Evolutionary conservation across 2,888 invertebrate species (phyloP).

Genomic region (Brachyptera risi): DNA sequence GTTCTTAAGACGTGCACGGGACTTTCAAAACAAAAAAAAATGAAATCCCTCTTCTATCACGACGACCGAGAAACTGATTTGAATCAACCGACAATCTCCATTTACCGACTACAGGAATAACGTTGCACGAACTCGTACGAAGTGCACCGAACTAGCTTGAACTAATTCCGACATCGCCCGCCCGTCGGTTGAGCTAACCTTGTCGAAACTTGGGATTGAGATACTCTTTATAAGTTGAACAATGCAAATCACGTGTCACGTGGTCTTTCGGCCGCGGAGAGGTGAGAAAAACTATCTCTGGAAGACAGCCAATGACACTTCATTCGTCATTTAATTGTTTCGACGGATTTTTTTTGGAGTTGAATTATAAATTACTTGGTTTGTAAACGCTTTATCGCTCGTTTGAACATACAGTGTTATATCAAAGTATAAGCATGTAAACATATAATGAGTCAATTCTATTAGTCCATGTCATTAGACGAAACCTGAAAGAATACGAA

Average conservation of each 20-base stretch:
- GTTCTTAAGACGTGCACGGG: not conserved
- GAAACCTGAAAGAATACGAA: too few relatives aligned
- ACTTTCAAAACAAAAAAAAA: not conserved
- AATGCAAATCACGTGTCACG: not conserved
- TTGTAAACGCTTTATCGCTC: too few relatives aligned
- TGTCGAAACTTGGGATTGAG: not conserved
- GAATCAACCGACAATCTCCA: not conserved
- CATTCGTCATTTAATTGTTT: conserved; percentile 11
- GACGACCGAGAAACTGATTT: conserved; percentile 4
- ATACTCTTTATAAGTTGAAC: not conserved
- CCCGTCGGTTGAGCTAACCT: too few relatives aligned
- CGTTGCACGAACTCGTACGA: not conserved
- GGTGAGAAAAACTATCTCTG: not conserved
- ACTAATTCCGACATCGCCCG: not conserved
- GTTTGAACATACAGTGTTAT: too few relatives aligned
- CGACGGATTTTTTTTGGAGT: not conserved
- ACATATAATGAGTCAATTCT: too few relatives aligned
- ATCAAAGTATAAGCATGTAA: too few relatives aligned
- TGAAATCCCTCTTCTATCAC: not conserved
- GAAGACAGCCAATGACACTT: not conserved
- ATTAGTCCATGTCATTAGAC: too few relatives aligned
- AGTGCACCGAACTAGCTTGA: conserved; percentile 1
- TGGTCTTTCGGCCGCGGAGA: not conserved
- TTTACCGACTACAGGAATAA: not conserved
- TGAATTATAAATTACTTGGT: too few relatives aligned